Evolutionary conservation across 2,888 invertebrate species (phyloP).

Genomic region (Mycogona germanica): DNA sequence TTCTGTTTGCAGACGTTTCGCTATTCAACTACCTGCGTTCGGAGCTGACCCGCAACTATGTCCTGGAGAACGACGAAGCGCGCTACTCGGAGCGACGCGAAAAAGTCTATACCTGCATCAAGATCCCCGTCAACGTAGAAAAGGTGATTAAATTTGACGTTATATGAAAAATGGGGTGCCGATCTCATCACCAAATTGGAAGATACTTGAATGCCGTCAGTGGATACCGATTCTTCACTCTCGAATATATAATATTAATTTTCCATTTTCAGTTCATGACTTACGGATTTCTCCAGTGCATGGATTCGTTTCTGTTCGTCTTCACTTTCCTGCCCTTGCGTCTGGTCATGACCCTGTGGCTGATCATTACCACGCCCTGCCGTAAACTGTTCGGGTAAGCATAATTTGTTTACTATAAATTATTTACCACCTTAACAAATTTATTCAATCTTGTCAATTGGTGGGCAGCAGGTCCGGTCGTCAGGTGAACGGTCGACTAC

Average conservation of each 20-base stretch:
- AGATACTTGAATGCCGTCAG: not conserved
- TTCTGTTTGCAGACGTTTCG: constrained; percentile 23
- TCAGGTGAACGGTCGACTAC: constrained; percentile 29
- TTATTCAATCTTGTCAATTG: not conserved
- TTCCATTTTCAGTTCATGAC: constrained; percentile 54
- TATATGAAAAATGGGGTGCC: too few species aligned
- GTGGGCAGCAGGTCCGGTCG: not conserved
- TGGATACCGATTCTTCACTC: not conserved
- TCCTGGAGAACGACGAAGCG: constrained; percentile 88
- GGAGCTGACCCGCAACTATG: constrained; percentile 84
- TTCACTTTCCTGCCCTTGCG: constrained; percentile 94
- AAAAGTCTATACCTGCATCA: constrained; percentile 91
- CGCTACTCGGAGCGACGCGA: constrained; percentile 86
- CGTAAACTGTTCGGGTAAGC: constrained; percentile 31
- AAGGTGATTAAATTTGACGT: too few species aligned
- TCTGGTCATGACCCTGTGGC: constrained; percentile 75
- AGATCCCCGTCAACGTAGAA: constrained; percentile 71
- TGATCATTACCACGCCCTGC: constrained; percentile 58
- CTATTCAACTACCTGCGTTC: constrained; percentile 53
- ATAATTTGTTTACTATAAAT: too few species aligned
- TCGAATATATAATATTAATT: not conserved
- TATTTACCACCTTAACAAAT: not conserved
- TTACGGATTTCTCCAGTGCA: constrained; percentile 77
- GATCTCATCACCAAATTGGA: too few species aligned
- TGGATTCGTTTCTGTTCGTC: constrained; percentile 93